phyloP scores from a whole-genome alignment of 1,140 invertebrate species.

The Artemia franciscana region DNA sequence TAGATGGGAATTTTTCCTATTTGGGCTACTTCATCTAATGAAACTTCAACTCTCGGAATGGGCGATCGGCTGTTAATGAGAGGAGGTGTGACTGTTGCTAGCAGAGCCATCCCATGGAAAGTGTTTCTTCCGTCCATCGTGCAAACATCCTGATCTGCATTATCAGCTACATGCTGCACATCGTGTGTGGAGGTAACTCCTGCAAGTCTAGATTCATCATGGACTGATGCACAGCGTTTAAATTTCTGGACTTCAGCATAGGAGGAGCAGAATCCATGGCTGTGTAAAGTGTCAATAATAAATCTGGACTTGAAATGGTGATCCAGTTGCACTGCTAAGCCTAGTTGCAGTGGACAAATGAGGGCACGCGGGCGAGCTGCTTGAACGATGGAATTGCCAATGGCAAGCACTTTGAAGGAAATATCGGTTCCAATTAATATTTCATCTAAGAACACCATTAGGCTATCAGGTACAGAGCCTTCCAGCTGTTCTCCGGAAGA shows the following conservation, averaged over 20 bases:
- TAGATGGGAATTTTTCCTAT: background rate
- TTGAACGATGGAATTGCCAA: background rate
- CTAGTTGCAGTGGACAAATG: background rate
- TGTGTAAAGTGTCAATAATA: slow-evolving; percentile 1
- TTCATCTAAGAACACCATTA: background rate
- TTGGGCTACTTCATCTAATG: background rate
- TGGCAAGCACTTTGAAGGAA: background rate
- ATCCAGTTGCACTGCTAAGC: slow-evolving; percentile 2
- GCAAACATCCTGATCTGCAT: slow-evolving; percentile 13
- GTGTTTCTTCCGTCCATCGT: slow-evolving; percentile 13
- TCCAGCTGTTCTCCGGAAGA: background rate
- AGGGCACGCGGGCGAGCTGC: background rate
- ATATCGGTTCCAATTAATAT: background rate
- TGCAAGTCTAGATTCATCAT: background rate
- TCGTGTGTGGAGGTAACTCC: background rate
- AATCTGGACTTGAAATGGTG: background rate
- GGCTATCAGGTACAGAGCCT: background rate
- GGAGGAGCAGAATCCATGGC: slow-evolving; percentile 1
- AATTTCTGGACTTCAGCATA: slow-evolving; percentile 3
- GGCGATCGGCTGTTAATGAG: background rate
- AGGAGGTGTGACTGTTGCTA: background rate
- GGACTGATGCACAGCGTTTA: slow-evolving; percentile 2
- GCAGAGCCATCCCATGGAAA: slow-evolving; percentile 6
- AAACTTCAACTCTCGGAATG: background rate
- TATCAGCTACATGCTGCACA: slow-evolving; percentile 7